Evolutionary conservation across 2,888 invertebrate genomes (phyloP), one percentile per base, ranked within the genome.

Genomic region (Boloria selene): DNA sequence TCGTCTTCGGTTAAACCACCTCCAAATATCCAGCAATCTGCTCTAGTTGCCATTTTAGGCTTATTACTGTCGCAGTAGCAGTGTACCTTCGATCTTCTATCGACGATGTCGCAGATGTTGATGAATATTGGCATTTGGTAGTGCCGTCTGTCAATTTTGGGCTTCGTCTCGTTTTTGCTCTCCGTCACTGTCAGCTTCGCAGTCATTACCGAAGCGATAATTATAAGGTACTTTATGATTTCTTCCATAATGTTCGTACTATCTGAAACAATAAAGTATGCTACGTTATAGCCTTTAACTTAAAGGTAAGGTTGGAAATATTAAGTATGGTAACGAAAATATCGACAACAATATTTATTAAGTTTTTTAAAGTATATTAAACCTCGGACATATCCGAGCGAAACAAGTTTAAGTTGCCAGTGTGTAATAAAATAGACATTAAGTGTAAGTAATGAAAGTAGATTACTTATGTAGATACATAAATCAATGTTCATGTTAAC

Each of bases 21-120:
- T 18, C 86, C 83, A 80, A 96, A 95, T 16, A 97, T 93, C 94
- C 95, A 94, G 77, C 97, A 97, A 76, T 95, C 96, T 2, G 95
- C 96, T 73, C 94, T 94, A 3, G 94, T 94, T 0, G 95, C 95
- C 76, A 86, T 80, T 78, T 90, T 88, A 1, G 84, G 84, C 68
- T 87, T 87, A 64, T 84, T 89, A 71, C 83, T 90, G 75, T 91
- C 90, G 72, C 92, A 93, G 75, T 92, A 92, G 76, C 92, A 93
- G 70, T 92, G 91, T 10, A 92, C 86, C 80, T 90, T 90, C 5
- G 92, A 90, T 68, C 86, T 77, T 55, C 92, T 76, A 72, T 92
- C 92, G 58, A 84, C 81, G 52, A 91, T 91, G 67, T 91, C 90
- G 62, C 92, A 93, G 16, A 93, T 84, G 68, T 93, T 93, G 66